Evolutionary conservation across 2,888 invertebrate species (phyloP).

Genomic region (Xestia sexstrigata): DNA sequence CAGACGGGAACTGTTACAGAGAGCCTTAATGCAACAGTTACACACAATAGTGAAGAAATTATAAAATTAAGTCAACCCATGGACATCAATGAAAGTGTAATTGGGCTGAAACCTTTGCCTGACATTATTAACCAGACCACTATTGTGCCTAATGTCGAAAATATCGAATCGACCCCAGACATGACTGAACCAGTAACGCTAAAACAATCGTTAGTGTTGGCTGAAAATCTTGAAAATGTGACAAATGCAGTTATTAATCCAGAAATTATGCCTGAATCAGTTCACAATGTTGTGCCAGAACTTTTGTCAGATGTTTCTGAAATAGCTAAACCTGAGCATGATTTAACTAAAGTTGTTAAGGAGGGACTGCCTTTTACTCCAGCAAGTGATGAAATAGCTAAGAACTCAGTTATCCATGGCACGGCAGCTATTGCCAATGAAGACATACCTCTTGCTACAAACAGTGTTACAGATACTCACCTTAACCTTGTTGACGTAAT

Average conservation of each 20-base stretch:
- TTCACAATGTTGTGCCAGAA: conserved; percentile 31
- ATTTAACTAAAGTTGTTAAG: conserved; percentile 5
- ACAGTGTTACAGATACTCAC: conserved; percentile 13
- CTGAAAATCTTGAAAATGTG: not conserved
- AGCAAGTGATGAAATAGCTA: conserved; percentile 25
- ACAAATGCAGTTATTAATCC: not conserved
- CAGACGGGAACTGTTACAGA: conserved; percentile 13
- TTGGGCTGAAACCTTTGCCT: conserved; percentile 61
- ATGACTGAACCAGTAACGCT: not conserved
- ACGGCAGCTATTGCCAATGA: not conserved
- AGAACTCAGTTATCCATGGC: not conserved
- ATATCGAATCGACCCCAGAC: not conserved
- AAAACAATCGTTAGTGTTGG: not conserved
- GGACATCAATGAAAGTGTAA: conserved; percentile 62
- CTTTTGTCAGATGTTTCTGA: conserved; percentile 33
- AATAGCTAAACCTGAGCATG: conserved; percentile 1
- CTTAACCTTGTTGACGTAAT: conserved; percentile 7
- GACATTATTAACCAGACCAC: conserved; percentile 68
- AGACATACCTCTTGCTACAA: conserved; percentile 2
- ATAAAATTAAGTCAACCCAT: conserved; percentile 29
- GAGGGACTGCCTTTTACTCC: not conserved
- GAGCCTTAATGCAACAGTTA: conserved; percentile 19
- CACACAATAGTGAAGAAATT: conserved; percentile 9
- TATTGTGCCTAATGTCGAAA: conserved; percentile 25
- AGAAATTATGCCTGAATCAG: conserved; percentile 13